Percentiles rank a stretch among this genome's conserved stretches.
These are phyloP conservation scores for Athripsodes cinereus DNA, from an alignment of 2,888 invertebrate species.

Conservation along the genomic window DNA sequence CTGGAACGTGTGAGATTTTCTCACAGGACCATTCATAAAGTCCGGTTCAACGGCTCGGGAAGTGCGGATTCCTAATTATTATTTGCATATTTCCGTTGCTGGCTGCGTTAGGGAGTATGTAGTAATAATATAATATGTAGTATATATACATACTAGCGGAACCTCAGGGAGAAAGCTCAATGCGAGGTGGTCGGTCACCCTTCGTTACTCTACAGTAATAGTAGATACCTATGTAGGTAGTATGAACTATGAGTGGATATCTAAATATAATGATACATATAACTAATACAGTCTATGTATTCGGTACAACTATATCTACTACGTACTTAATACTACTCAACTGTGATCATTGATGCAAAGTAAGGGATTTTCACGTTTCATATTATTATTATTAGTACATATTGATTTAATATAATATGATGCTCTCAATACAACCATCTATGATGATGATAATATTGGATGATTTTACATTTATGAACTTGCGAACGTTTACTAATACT, in stretches of 20 bases:
- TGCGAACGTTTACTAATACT: too few species aligned
- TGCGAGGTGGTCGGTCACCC: not conserved
- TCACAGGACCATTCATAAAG: not conserved
- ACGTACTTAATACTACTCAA: too few species aligned
- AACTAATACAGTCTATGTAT: not conserved
- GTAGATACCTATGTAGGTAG: too few species aligned
- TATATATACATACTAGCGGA: too few species aligned
- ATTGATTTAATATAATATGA: too few species aligned
- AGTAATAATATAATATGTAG: too few species aligned
- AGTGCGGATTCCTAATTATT: constrained; percentile 24
- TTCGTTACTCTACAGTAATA: not conserved
- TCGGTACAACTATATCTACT: too few species aligned
- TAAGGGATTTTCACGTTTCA: not conserved
- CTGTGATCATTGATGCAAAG: not conserved
- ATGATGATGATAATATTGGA: too few species aligned
- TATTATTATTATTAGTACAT: not conserved
- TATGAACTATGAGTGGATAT: not conserved
- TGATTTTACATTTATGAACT: too few species aligned
- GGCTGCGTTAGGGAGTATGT: not conserved
- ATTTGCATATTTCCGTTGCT: constrained; percentile 23
- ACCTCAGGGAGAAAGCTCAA: not conserved
- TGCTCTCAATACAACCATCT: too few species aligned
- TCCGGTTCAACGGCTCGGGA: constrained; percentile 11
- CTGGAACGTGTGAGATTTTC: constrained; percentile 3
- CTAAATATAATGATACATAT: not conserved